Evolutionary conservation across 2,797 vertebrate species (phyloP), one percentile per base, ranked within the genome.

Genomic region (Urocyon cinereoargenteus): DNA sequence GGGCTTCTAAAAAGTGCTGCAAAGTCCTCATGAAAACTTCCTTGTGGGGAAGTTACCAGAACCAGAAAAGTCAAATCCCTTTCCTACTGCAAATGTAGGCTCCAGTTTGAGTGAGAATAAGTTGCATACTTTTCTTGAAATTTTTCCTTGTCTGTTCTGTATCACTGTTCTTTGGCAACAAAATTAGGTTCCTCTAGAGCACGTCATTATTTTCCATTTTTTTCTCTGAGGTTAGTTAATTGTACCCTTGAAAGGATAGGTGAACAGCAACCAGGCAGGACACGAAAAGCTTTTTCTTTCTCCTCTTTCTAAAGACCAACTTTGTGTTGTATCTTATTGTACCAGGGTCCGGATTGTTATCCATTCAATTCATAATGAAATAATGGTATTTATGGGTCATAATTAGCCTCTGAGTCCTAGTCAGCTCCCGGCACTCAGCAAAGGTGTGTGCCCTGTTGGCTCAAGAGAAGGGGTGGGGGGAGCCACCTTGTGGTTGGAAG

Each of bases 401-500:
- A 93, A 95, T 93, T 96, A 96, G 94, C 94, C 85, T 88, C 79
- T 91, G 87, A 62, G 83, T 79, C 78, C 94, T 86, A 70, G 81
- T 84, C n/a, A 16, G 83, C 78, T 90, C 1, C 6, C 73, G 75
- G 78, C 66, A 22, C 79, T 91, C 86, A 79, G 79, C 84, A 51
- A 93, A 96, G 89, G 97, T 89, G 87, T 89, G 51, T 14, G 36
- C 55, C 24, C 61, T 12, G 13, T 57, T 61, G 22, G 36, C 45
- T 83, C 16, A 3, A 84, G 96, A 98, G 96, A 97, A 97, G 98
- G 98, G 97, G 92, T 96, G 18, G 97, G 98, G 98, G 86, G 99
- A 99, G 99, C 99, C 99, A 98, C 98, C 99, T 99, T 98, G 98
- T 98, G 98, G 99, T 96, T 95, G 86, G 92, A 93, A 92, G 87